Evolutionary conservation across 1,140 invertebrate species (phyloP).

Genomic region (Acromyrmex echinatior): DNA sequence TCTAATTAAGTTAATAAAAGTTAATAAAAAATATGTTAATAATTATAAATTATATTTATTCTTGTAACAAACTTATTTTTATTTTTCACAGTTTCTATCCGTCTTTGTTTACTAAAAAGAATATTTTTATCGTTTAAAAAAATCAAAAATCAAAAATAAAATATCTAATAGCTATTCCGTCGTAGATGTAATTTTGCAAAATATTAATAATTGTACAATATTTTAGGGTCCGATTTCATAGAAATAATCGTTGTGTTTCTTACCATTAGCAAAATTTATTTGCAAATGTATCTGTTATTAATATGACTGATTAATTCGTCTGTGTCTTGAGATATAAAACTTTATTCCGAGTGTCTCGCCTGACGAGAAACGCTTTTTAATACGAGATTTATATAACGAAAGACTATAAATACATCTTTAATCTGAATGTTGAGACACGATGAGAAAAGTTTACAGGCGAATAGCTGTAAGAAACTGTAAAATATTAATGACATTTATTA

Average conservation of each 20-base stretch:
- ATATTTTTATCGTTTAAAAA: not conserved
- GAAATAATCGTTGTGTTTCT: not conserved
- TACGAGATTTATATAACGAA: not conserved
- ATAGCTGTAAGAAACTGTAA: not conserved
- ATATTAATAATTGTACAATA: not conserved
- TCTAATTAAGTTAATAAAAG: not conserved
- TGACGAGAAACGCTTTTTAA: not conserved
- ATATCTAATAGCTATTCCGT: not conserved
- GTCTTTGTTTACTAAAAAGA: not conserved
- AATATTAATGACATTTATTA: conserved; percentile 19
- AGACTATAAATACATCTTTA: not conserved
- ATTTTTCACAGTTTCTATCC: not conserved
- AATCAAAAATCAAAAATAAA: not conserved
- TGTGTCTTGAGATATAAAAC: not conserved
- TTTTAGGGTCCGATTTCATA: not conserved
- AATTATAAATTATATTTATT: not conserved
- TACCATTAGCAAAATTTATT: not conserved
- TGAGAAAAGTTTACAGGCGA: not conserved
- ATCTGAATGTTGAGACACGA: not conserved
- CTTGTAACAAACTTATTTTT: not conserved
- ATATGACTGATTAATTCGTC: not conserved
- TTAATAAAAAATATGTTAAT: not conserved
- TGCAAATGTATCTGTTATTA: not conserved
- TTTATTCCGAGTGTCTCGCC: not conserved
- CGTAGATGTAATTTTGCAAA: not conserved